Evolutionary conservation across 2,113 vertebrate genomes (phyloP).

Genomic region (Gnathonemus longibarbis): DNA sequence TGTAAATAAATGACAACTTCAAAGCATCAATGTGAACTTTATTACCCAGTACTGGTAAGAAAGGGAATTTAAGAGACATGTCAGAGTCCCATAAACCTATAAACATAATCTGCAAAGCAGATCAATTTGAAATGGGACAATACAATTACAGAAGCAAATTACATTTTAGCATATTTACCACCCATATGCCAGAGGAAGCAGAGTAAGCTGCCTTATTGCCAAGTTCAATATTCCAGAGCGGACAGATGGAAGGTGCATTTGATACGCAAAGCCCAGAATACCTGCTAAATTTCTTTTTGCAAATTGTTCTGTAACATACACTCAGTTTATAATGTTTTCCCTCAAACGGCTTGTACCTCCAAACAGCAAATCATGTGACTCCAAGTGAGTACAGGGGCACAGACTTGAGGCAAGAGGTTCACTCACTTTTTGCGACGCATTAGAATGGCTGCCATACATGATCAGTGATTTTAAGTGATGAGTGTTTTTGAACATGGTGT

Average conservation of each 20-base stretch:
- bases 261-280: neutral
- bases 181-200: constrained; percentile 97
- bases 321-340: neutral
- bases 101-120: constrained; percentile 97
- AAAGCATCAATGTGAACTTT: constrained; percentile 82
- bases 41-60: constrained; percentile 63
- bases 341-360: neutral
- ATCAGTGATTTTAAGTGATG: neutral
- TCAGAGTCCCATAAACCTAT: constrained; percentile 87
- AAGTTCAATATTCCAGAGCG: neutral
- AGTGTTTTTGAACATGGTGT: neutral
- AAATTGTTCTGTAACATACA: neutral
- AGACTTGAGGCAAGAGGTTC: neutral
- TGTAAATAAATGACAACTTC: constrained; percentile 27
- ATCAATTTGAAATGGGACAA: constrained; percentile 99
- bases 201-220: constrained; percentile 50
- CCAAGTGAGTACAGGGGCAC: neutral
- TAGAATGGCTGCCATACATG: neutral
- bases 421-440: neutral
- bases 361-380: neutral
- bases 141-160: constrained; percentile 96
- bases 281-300: neutral
- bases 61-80: constrained; percentile 49
- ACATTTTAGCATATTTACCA: constrained; percentile 89
- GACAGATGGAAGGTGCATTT: neutral